Evolutionary conservation across 64 coral and sea anemone species (phyloP), one percentile per base, ranked within the genome.

Genomic region (Dendrophyllia cribrosa): DNA sequence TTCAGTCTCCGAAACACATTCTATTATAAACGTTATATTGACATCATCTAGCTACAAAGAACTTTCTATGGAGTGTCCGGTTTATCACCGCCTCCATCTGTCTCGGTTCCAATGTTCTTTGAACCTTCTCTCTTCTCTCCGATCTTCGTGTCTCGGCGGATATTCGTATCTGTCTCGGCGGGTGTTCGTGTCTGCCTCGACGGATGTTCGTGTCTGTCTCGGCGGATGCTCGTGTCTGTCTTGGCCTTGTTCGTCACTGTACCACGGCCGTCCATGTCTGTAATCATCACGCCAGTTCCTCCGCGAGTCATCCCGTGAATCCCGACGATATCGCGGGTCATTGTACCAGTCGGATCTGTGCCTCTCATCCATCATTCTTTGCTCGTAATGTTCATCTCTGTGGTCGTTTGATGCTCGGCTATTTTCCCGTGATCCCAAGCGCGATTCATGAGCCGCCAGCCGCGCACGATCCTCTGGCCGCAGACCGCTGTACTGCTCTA

Each of bases 371-470:
- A 66, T 50, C 22, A 60, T 66, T 44, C 80, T 44, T 50, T 83
- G 43, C 0, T 83, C 80, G 19, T 12, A 50, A 49, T 65, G 45
- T 19, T 66, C 60, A 47, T 50, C 80, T 66, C 80, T 83, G 34
- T 51, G 80, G 15, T 83, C 80, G 45, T 45, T 67, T 23, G 80
- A 67, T 53, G 26, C 10, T 83, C 80, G 61, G 3, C 26, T 46
- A 26, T 46, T 66, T 66, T 83, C 80, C 44, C 80, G 60, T 49
- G 80, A 83, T 49, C 63, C 80, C 9, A 83, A 50, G 9, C 80
- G 80, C 1, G 80, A 83, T 64, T 83, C 80, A 14, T 50, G 80
- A n/a, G 80, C 80, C 58, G 80, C 80, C 61, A 83, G 61, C 80
- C 80, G 43, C 60, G 80, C 80, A 51, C 80, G 80, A 8, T 83